Evolutionary conservation across 1,140 invertebrate species (phyloP), one percentile per base, ranked within the genome.

Genomic region (Magallana ariakensis): DNA sequence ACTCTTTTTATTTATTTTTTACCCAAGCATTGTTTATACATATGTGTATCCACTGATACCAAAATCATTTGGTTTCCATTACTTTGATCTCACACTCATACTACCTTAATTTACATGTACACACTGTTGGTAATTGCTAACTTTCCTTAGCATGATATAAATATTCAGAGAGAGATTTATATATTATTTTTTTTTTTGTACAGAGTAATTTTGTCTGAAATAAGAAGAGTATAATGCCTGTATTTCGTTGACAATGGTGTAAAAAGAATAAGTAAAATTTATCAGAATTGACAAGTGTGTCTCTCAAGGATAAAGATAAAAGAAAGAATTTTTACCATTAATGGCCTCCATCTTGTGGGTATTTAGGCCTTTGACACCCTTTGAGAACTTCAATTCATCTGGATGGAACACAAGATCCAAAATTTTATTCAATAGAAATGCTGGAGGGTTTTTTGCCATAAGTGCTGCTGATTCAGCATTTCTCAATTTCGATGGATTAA

Each of bases 351-450:
- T 75, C 19, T 75, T 75, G 33, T 75, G 70, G 11, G 70, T 75
- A 19, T 80, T 22, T 11, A 80, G 70, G 13, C 70, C 70, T 33
- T 53, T 26, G 13, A 80, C 70, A 19, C 70, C 70, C 22, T 80
- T 80, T 6, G 70, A 80, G 11, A 33, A 19, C 46, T 80, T 26
- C 46, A 80, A 22, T 53, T 46, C 70, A 22, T 26, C 46, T 15
- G 16, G 13, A 80, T 16, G 13, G 13, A 46, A 80, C 13, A 80
- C 70, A 26, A 80, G 13, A 16, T 80, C 70, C 15, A 80, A 13
- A 80, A 80, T 53, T 15, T 80, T 75, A 75, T 75, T 75, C 70
- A 75, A 33, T 11, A 75, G 70, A 75, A 75, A 75, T 33, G 46
- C 70, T 19, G 70, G 15, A 6, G 70, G 70, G 70, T 53, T 80